phyloP scores from a whole-genome alignment of 2,797 vertebrate genomes.

The Protosalanx chinensis region DNA sequence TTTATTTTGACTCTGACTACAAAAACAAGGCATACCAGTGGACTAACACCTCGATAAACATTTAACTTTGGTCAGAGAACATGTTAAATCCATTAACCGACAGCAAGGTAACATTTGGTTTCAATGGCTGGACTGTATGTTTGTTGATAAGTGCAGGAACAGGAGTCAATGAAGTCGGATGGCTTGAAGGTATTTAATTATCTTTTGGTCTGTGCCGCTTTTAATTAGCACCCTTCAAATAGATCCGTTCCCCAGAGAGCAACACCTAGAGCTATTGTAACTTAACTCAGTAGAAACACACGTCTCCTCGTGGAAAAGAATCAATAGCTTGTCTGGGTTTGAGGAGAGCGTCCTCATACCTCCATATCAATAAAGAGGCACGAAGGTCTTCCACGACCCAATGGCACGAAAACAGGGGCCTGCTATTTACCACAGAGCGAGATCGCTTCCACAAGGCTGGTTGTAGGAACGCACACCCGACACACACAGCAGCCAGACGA shows the following conservation, averaged over 20 bases:
- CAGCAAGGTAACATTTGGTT: not conserved
- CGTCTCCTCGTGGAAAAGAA: not conserved
- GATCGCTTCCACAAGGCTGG: too few relatives aligned
- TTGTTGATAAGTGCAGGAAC: constrained; percentile 1
- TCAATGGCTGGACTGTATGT: not conserved
- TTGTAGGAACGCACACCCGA: too few relatives aligned
- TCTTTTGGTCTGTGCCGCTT: not conserved
- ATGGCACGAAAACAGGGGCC: too few relatives aligned
- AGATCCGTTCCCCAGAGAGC: constrained; percentile 1
- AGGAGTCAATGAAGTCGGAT: not conserved
- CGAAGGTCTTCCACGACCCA: too few relatives aligned
- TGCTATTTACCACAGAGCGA: too few relatives aligned
- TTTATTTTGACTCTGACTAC: constrained; percentile 37
- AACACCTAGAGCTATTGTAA: not conserved
- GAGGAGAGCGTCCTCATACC: not conserved
- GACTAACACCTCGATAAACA: constrained; percentile 13
- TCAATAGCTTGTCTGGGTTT: constrained; percentile 18
- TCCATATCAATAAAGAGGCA: too few relatives aligned
- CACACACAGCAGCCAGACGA: constrained; percentile 6
- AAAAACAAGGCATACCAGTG: constrained; percentile 26
- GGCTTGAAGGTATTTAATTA: constrained; percentile 26
- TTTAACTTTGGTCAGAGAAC: constrained; percentile 1
- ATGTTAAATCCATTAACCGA: not conserved
- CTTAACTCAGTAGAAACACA: not conserved
- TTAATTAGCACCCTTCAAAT: constrained; percentile 18